A percentile compares a stretch with the other conserved stretches of the same genome.
phyloP scores from a whole-genome alignment of 2,113 vertebrate genomes.

The Phoenicopterus ruber region DNA sequence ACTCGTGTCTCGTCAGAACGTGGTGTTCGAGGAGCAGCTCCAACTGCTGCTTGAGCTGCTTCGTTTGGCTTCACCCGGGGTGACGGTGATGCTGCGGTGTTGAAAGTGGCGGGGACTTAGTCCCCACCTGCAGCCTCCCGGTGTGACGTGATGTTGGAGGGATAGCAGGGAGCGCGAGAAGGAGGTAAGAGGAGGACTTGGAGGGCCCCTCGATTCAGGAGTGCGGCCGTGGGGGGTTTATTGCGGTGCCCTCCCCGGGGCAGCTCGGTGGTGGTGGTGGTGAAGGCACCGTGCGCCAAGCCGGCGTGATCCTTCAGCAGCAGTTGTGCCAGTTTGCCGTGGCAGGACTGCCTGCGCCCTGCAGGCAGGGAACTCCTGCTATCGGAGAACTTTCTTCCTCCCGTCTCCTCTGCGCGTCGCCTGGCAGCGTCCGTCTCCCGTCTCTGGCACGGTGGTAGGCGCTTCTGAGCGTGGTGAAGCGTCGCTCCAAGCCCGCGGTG shows the following conservation, averaged over 20 bases:
- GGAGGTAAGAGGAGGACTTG: neutral
- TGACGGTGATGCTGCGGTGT: accelerated
- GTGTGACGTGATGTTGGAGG: neutral
- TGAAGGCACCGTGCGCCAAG: no score
- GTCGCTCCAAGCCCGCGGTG: neutral
- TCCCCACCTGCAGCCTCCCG: neutral
- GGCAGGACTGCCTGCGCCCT: neutral
- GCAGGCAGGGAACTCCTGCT: neutral
- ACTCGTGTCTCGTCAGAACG: accelerated
- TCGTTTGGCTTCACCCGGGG: accelerated
- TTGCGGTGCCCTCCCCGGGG: neutral
- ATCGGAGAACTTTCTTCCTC: neutral
- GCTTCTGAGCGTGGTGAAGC: neutral
- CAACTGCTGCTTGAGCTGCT: neutral
- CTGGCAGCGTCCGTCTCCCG: neutral
- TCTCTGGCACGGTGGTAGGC: neutral
- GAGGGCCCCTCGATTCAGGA: neutral
- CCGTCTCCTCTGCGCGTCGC: accelerated
- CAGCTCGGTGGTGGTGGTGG: neutral
- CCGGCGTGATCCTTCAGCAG: neutral
- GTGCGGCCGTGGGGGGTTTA: neutral
- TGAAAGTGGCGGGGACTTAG: accelerated
- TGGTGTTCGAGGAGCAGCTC: neutral
- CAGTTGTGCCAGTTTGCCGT: neutral
- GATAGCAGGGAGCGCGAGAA: neutral